Percentiles rank a stretch among this genome's conserved stretches.
phyloP scores from a whole-genome alignment of 2,888 invertebrate species.

The Neoaliturus tenellus region DNA sequence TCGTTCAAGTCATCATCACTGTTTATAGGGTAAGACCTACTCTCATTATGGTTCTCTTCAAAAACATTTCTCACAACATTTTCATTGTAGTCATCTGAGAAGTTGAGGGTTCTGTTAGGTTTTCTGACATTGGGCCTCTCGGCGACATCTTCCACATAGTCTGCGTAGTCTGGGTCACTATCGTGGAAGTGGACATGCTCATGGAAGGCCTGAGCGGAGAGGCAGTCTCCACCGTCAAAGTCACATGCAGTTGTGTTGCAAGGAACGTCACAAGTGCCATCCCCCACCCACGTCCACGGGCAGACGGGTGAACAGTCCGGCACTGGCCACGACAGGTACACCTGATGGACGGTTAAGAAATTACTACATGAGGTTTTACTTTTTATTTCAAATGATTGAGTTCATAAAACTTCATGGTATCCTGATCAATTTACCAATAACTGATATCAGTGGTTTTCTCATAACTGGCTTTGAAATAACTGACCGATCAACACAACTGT shows the following conservation, averaged over 20 bases:
- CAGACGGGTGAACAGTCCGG: conserved; percentile 85
- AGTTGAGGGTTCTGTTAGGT: conserved; percentile 4
- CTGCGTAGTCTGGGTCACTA: not conserved
- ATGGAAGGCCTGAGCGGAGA: not conserved
- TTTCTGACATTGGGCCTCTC: not conserved
- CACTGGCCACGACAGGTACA: conserved; percentile 83
- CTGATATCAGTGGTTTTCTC: no score
- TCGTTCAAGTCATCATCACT: conserved; percentile 15
- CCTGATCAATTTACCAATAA: no score
- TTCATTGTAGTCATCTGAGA: not conserved
- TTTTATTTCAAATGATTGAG: no score
- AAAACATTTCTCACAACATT: not conserved
- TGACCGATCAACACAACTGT: no score
- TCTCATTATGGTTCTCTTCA: not conserved
- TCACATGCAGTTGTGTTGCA: conserved; percentile 85
- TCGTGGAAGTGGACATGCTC: not conserved
- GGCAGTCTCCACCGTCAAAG: conserved; percentile 77
- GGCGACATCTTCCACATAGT: conserved; percentile 16
- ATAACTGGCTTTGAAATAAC: no score
- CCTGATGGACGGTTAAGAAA: conserved; percentile 80
- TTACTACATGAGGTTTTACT: conserved; percentile 81
- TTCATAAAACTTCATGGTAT: no score
- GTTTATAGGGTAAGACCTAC: not conserved
- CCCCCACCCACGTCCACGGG: conserved; percentile 85
- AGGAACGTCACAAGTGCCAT: conserved; percentile 85